Base-by-base conservation (phyloP, 2,888 invertebrate species). In the Lapara coniferarum region DNA sequence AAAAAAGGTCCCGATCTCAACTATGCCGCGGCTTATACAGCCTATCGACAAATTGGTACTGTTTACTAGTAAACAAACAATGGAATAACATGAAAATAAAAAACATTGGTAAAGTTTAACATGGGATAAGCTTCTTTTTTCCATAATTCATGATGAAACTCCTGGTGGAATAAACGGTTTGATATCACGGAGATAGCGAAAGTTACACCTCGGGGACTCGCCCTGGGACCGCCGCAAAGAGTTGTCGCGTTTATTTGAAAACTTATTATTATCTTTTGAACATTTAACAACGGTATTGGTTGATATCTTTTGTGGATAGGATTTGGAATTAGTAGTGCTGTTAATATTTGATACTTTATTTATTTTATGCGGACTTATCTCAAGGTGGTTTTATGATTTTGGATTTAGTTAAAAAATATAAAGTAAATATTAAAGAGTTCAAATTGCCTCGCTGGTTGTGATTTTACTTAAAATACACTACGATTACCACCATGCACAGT, bases 161-260 rank as follows among this genome's bases (percentile, higher is more conserved):
- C 84, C 82, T 55, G 19, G 69, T 77, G 81, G 84, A 78, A 78
- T 78, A 78, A 75, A 77, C 77, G 80, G 80, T 82, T 84, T 81
- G 81, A 81, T 83, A 81, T 82, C 82, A 78, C 76, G 77, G 78
- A 79, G 81, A 83, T 83, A 81, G 80, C 76, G 74, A 78, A 83
- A 84, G 79, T 84, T 81, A 70, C 69, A 69, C 77, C 71, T 72
- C 70, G 69, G 83, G 81, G 81, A 81, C 69, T 67, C 46, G 3
- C 12, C 57, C 57, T 25, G 10, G 19, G 46, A 30, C 19, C 25
- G 58, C 57, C 49, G 30, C 57, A 68, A 51, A 51, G 46, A 68
- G 58, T 68, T 57, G 57, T 51, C 57, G 51, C 57, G 57, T 68
- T 68, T 58, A 57, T 58, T 68, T 30, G 46, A 58, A 53, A 25